Base-by-base conservation (phyloP, 2,113 vertebrate species). In the Elachura formosa region DNA sequence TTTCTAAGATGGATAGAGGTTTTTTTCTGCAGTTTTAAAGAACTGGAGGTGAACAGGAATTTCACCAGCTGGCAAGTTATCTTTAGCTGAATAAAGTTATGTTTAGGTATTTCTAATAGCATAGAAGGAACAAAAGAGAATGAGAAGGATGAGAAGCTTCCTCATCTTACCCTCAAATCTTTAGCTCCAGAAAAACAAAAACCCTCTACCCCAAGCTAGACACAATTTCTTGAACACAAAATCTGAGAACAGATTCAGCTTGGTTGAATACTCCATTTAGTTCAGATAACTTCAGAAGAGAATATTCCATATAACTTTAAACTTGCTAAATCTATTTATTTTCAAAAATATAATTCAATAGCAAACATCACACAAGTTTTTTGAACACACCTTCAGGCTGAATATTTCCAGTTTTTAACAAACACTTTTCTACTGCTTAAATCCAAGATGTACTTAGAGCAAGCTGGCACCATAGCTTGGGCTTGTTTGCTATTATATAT, bases 301-400 rank as follows among this genome's bases (percentile, higher is more conserved):
- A 56, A 22, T 21, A 67, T 40, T 74, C 19, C 11, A 5, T 7
- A 13, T 12, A 40, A 25, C 25, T 33, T 36, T 28, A 54, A 66
- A 40, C 2, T 48, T 54, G 20, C 9, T 49, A 45, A 43, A 33
- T 6, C 1, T 26, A 4, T 33, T 72, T 63, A 0, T 34, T 76
- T n/a, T 24, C 2, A 18, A 38, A 83, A 45, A 72, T 5, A 14
- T 6, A 31, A 19, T 59, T 64, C 61, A 34, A 77, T 10, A 77
- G 8, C 49, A 86, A 76, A 61, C 12, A 51, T 24, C 8, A 59
- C 12, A 68, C 1, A 16, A 55, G 9, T 12, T n/a, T n/a, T n/a
- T n/a, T n/a, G n/a, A n/a, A 72, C 75, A 6, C 0, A 0, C 5
- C 33, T 76, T 83, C n/a, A 51, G 43, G 76, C 8, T 9, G 14